These are phyloP conservation scores for Steatocranus sp. DNA, from an alignment of 2,797 vertebrate genomes.

Conservation along the genomic window DNA sequence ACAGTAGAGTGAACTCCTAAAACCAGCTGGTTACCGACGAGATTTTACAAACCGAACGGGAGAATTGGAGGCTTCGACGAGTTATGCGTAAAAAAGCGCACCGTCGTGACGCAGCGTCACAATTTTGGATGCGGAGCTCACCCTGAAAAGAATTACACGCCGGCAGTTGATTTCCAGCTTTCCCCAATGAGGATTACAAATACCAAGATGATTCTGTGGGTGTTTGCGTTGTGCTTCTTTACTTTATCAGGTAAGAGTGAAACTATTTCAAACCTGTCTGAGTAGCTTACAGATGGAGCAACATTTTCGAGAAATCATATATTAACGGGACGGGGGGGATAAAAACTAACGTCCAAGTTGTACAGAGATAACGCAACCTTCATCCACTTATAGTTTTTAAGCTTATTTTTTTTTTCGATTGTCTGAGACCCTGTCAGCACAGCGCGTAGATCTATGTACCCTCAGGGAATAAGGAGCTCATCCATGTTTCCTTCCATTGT, in stretches of 20 bases:
- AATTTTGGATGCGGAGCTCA: conserved; percentile 30
- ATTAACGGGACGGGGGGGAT: accelerated
- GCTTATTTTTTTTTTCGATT: background rate
- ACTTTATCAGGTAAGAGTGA: conserved; percentile 67
- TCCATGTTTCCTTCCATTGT: conserved; percentile 81
- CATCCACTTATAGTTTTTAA: background rate
- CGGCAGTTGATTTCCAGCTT: background rate
- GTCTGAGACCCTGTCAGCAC: background rate
- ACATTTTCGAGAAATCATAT: background rate
- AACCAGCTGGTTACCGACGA: background rate
- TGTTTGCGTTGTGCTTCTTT: conserved; percentile 53
- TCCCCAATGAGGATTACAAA: conserved; percentile 32
- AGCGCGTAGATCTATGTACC: background rate
- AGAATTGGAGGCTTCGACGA: background rate
- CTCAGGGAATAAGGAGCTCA: conserved; percentile 55
- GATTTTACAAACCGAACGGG: background rate
- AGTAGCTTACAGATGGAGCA: background rate
- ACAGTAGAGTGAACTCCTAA: background rate
- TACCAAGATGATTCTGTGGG: conserved; percentile 55
- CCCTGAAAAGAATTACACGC: background rate
- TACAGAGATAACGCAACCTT: background rate
- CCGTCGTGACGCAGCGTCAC: conserved; percentile 52
- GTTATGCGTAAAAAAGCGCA: conserved; percentile 68
- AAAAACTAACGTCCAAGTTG: background rate
- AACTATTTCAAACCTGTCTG: background rate